A percentile compares a stretch with the other conserved stretches of the same genome.
phyloP scores from a whole-genome alignment of 2,113 vertebrate genomes.

The Scalopus aquaticus region DNA sequence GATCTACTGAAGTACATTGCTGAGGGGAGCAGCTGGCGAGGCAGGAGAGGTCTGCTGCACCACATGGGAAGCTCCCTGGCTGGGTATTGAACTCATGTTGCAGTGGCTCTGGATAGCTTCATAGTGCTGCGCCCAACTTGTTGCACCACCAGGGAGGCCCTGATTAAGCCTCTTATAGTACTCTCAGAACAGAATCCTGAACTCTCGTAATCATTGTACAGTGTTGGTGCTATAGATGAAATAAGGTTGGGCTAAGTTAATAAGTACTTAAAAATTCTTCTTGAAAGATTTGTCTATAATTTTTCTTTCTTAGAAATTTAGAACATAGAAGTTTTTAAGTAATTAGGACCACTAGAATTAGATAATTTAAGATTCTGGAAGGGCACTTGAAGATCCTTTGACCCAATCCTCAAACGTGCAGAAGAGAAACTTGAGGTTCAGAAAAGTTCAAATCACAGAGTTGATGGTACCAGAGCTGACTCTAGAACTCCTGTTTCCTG shows the following conservation, averaged over 20 bases:
- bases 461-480: background rate
- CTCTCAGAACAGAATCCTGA: background rate
- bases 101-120: no score
- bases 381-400: background rate
- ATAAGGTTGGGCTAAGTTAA: background rate
- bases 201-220: background rate
- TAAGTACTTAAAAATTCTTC: background rate
- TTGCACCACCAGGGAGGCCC: no score
- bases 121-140: no score
- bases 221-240: background rate
- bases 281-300: conserved; percentile 1
- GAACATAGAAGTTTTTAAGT: background rate
- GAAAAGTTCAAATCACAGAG: background rate
- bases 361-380: background rate
- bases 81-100: no score
- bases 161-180: background rate
- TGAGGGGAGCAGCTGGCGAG: no score
- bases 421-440: background rate
- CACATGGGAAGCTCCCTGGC: no score
- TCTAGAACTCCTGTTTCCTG: background rate
- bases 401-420: background rate
- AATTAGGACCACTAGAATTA: background rate
- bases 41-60: no score
- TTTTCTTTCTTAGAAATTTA: conserved; percentile 26
- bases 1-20: no score